phyloP scores from a whole-genome alignment of 35 echinoderm and acorn worm genomes.

The Apostichopus parvimensis region DNA sequence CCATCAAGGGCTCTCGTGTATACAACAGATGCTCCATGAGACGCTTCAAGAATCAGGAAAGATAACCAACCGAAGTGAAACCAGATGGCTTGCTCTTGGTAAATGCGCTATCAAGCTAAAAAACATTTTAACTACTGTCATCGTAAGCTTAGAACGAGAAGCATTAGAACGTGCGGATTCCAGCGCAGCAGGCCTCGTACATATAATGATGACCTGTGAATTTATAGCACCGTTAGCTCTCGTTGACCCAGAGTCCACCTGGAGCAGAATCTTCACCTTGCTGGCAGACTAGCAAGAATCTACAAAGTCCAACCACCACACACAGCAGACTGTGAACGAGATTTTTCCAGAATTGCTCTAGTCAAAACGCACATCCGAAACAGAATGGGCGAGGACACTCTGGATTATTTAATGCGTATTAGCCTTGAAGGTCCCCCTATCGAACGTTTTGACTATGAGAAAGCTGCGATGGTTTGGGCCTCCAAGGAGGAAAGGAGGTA shows the following conservation, averaged over 20 bases:
- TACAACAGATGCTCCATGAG: slow-evolving; percentile 34
- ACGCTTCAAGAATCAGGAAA: slow-evolving; percentile 5
- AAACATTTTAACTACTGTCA: slow-evolving; percentile 28
- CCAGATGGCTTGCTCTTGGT: slow-evolving; percentile 48
- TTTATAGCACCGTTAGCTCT: background rate
- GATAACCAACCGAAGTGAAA: background rate
- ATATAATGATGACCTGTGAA: background rate
- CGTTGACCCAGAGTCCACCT: background rate
- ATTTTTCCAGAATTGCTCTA: slow-evolving; percentile 44
- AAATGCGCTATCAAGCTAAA: slow-evolving; percentile 8
- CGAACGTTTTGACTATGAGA: slow-evolving; percentile 3
- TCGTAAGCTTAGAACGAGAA: slow-evolving; percentile 33
- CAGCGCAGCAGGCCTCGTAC: background rate
- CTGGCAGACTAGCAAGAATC: background rate
- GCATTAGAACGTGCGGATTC: background rate
- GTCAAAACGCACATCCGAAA: slow-evolving; percentile 53
- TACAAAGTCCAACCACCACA: background rate
- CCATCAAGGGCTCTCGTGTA: background rate
- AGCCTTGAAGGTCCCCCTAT: slow-evolving; percentile 42
- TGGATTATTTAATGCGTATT: slow-evolving; percentile 52
- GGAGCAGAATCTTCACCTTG: background rate
- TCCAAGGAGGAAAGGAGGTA: slow-evolving; percentile 58
- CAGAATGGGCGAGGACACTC: slow-evolving; percentile 44
- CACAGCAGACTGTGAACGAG: slow-evolving; percentile 48
- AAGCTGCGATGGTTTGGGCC: slow-evolving; percentile 54